Base-by-base conservation (phyloP, 2,888 invertebrate species). In the Ethmia dodecea region DNA sequence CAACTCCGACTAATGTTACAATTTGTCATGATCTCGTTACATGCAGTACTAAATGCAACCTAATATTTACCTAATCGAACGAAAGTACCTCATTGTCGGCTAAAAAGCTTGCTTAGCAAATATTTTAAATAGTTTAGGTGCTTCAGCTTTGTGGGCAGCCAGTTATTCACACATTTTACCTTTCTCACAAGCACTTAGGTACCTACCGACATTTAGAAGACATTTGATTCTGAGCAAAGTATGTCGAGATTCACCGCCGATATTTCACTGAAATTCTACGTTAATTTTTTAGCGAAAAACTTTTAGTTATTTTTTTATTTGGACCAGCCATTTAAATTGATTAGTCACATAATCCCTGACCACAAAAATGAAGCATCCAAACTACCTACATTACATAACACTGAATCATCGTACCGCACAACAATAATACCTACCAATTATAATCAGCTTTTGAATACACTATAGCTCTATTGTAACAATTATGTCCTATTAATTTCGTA, bases 51-150 rank as follows among this genome's bases (percentile, higher is more conserved):
- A 75, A 74, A 72, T 68, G 74, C 74, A 74, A 75, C 50, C 63
- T 66, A 73, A 20, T n/a, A n/a, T n/a, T n/a, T 52, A 54, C 54
- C 53, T 68, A 68, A 65, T 54, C 53, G 40, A 72, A 72, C 64
- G 59, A 60, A 69, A 64, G 53, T 57, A 43, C 48, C 52, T 52
- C 52, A 49, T 58, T 58, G 51, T 62, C 47, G 45, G 50, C 59
- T 58, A 61, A 65, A 60, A 71, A 66, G 65, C 66, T 63, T 64
- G 65, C 66, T 63, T 64, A 61, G 64, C 68, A 66, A 68, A 57
- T 55, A 53, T 43, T 44, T 42, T 51, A 38, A 27, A 30, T 14
- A 22, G 30, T 30, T 36, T 39, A 35, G 28, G 31, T 36, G 28
- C 37, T 37, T 42, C 28, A 31, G 14, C 29, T 33, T 37, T 10